Evolutionary conservation across 2,797 vertebrate species (phyloP).

Genomic region (Chelidonichthys spinosus): DNA sequence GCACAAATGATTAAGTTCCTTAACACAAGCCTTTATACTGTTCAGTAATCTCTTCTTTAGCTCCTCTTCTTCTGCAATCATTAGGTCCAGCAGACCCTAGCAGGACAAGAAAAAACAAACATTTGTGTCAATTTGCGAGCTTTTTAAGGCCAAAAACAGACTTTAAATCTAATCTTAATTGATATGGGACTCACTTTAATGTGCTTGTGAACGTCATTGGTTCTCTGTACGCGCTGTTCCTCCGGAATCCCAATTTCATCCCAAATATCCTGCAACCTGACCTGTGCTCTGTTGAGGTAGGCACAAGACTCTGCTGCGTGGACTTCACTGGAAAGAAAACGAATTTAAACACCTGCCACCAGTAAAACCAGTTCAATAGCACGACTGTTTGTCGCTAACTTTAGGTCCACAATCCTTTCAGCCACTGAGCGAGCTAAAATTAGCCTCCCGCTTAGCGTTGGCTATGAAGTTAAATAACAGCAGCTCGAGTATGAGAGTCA

Average conservation of each 20-base stretch:
- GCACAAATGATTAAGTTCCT: conserved; percentile 85
- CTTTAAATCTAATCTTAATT: too few relatives aligned
- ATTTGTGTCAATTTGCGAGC: neutral
- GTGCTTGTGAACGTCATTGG: conserved; percentile 88
- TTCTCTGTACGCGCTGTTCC: conserved; percentile 91
- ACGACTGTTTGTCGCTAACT: neutral
- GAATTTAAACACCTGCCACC: neutral
- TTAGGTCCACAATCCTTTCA: neutral
- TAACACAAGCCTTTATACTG: conserved; percentile 84
- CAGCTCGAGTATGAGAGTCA: fast-evolving
- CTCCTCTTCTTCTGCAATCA: conserved; percentile 92
- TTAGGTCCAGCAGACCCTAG: conserved; percentile 90
- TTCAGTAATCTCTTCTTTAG: conserved; percentile 87
- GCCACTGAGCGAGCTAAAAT: neutral
- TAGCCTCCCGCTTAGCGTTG: neutral
- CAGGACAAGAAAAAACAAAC: neutral
- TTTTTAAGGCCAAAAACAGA: neutral
- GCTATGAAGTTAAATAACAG: neutral
- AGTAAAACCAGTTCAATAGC: neutral
- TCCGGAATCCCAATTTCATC: conserved; percentile 96
- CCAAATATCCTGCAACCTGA: conserved; percentile 90
- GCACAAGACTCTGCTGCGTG: conserved; percentile 90
- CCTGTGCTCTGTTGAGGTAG: conserved; percentile 88
- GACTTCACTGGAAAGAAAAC: conserved; percentile 84
- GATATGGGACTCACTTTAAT: conserved; percentile 85